Base-by-base conservation (phyloP, 2,797 vertebrate species). In the Sciurus carolinensis region DNA sequence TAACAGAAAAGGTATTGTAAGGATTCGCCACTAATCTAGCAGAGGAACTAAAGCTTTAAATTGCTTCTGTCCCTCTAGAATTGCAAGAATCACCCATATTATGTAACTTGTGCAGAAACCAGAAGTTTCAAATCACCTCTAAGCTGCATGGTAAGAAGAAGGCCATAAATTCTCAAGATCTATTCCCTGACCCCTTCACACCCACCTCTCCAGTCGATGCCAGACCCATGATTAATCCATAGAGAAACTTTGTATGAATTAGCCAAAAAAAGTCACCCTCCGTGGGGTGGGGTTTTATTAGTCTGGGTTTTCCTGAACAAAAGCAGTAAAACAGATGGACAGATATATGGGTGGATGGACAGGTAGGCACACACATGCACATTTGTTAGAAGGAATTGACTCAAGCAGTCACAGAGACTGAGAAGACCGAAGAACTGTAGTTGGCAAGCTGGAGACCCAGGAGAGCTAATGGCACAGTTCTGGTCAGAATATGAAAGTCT, bases 1-100 rank as follows among this genome's bases (percentile, higher is more conserved):
- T 80, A 36, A 13, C 18, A 96, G 20, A 30, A 89, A 91, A 80
- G n/a, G 66, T 47, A 39, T 82, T 83, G 44, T 81, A 79, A 90
- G 47, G 36, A 47, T 85, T 80, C 36, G 72, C 26, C 20, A 59
- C 17, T 59, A 67, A 67, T 80, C 28, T 54, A 62, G 24, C 42
- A 87, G 44, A 88, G 11, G 12, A 94, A 92, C 12, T 18, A 71
- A 76, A 73, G 44, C 20, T 28, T 6, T 64, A 30, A 30, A 33
- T 81, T 86, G 47, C 22, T 79, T 82, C 57, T n/a, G 28, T 72
- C 18, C 28, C 52, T 76, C n/a, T 42, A 39, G 7, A 96, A 5
- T 57, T 89, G 18, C 42, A 88, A 77, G 17, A 91, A 91, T 79
- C 47, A 44, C 42, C 30, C 36, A 66, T 50, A 33, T 82, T 77